Conservation (phyloP, 2,797 vertebrate genomes). For the Poecile montanus region DNA sequence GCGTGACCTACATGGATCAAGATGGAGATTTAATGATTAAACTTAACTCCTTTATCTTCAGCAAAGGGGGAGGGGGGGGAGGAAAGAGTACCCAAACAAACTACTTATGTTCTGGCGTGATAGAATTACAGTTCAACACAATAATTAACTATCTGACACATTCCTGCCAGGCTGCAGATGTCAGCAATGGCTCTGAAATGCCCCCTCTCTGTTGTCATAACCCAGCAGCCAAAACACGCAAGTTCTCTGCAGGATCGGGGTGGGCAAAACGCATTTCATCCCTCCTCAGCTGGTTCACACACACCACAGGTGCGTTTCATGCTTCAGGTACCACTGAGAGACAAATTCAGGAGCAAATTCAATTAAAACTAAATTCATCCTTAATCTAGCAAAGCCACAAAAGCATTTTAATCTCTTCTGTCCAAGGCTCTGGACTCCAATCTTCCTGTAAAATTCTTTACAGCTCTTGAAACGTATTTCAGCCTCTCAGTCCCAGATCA, state of each 20-base stretch:
- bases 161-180: conserved; percentile 54
- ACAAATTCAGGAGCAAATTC: background rate
- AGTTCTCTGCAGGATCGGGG: accelerated
- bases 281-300: background rate
- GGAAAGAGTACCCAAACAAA: conserved; percentile 62
- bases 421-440: background rate
- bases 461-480: background rate
- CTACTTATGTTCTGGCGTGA: conserved; percentile 24
- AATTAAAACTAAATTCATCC: background rate
- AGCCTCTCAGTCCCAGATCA: background rate
- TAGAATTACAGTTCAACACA: conserved; percentile 39
- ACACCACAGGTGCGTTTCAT: background rate
- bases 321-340: background rate
- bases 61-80: background rate
- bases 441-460: background rate
- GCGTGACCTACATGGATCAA: conserved; percentile 63
- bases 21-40: conserved; percentile 73
- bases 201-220: conserved; percentile 11
- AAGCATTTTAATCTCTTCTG: background rate
- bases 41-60: conserved; percentile 66
- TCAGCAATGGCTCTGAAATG: conserved; percentile 27
- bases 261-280: background rate
- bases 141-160: conserved; percentile 68
- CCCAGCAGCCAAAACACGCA: background rate
- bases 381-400: background rate